Evolutionary conservation across 2,797 vertebrate genomes (phyloP), one percentile per base, ranked within the genome.

Genomic region (Silurus lanzhouensis): DNA sequence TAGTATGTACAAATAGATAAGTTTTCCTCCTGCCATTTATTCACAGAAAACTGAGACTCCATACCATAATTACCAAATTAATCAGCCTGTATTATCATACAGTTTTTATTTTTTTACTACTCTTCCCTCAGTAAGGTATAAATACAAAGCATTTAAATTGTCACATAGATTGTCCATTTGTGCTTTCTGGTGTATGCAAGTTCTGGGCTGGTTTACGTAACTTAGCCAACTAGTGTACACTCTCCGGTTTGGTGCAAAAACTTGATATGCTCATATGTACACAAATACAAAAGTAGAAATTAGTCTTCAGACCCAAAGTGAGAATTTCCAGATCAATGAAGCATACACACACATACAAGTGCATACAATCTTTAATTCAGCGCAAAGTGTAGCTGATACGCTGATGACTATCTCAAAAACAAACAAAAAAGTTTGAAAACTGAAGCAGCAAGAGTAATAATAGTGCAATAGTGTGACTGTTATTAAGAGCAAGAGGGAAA

Each of bases 351-450:
- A 22, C 57, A 57, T 25, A 64, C 68, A 57, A 1, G 48, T 10
- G 27, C 4, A 60, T 31, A 38, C 25, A 60, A 77, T 52, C 77
- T 79, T 63, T 46, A 63, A 79, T 38, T 57, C 14, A 58, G 52
- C 3, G 0, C 20, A 60, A 78, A 44, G 57, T 46, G 22, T 2
- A 61, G 20, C 76, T 44, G 57, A 7, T 8, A 15, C n/a, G 20
- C 58, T 46, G 31, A 44, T n/a, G 31, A 61, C 19, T 9, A 27
- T 25, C 25, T 58, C 17, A 46, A 82, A 58, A 14, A 70, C 15
- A 84, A 89, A 82, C 10, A 83, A 89, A 83, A 90, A 86, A 79
- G 71, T 7, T 7, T 52, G 48, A 52, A 75, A 81, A 88, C 82
- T 0, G 22, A 81, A 20, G 10, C 64, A 60, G 66, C 64, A 76